These are phyloP conservation scores for Lethrus apterus DNA, from an alignment of 1,140 invertebrate species.

Conservation along the genomic window DNA sequence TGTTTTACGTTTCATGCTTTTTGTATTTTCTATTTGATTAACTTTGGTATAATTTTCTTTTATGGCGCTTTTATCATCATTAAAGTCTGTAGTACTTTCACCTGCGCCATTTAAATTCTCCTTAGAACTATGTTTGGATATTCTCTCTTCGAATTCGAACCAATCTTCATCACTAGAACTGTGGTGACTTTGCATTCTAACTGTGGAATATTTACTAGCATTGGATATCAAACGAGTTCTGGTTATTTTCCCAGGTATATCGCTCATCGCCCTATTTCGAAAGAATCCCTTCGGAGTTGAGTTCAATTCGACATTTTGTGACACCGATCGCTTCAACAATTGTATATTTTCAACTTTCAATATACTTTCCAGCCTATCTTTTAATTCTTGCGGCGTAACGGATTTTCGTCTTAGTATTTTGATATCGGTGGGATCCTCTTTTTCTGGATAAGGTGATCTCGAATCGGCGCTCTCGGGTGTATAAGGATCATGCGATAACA, in stretches of 20 bases:
- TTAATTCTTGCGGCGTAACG: conserved; percentile 33
- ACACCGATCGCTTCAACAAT: conserved; percentile 26
- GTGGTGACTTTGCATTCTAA: conserved; percentile 27
- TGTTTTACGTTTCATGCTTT: conserved; percentile 11
- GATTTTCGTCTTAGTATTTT: conserved; percentile 19
- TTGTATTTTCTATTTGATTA: conserved; percentile 4
- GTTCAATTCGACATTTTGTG: conserved; percentile 21
- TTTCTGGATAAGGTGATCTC: conserved; percentile 54
- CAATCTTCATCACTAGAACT: conserved; percentile 32
- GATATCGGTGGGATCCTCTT: conserved; percentile 18
- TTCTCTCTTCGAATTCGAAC: conserved; percentile 30
- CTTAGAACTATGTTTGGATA: too few species aligned
- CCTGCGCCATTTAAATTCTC: not conserved
- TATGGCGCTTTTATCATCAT: not conserved
- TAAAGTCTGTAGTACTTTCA: not conserved
- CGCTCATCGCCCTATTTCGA: conserved; percentile 26
- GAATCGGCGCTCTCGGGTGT: conserved; percentile 71
- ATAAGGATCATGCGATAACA: conserved; percentile 56
- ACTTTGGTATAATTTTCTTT: conserved; percentile 11
- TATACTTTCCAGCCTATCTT: conserved; percentile 34
- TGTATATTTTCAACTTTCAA: conserved; percentile 22
- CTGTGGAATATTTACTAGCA: conserved; percentile 15
- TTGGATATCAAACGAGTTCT: conserved; percentile 19
- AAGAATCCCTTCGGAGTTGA: conserved; percentile 17
- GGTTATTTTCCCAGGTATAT: conserved; percentile 17